Conservation (phyloP, 1,140 invertebrate species). For the Berghia stephanieae region DNA sequence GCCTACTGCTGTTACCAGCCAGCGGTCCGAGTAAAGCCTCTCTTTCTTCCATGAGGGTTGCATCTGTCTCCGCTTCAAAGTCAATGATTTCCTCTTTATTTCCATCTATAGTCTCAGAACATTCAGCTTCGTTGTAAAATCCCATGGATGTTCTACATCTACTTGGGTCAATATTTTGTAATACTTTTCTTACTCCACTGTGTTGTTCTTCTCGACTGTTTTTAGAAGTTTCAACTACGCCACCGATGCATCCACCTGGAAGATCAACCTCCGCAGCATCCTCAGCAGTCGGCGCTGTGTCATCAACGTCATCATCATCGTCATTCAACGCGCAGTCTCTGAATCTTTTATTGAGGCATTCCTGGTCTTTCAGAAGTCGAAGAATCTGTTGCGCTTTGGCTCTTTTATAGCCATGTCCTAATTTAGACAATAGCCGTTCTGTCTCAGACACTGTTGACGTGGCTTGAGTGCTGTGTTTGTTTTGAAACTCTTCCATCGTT, state of each 20-base stretch:
- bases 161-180: conserved; percentile 30
- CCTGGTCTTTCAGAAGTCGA: conserved; percentile 43
- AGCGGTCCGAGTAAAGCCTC: neutral
- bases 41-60: neutral
- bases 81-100: conserved; percentile 15
- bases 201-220: conserved; percentile 19
- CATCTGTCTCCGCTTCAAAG: neutral
- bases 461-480: neutral
- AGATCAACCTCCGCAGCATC: conserved; percentile 12
- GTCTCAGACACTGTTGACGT: neutral
- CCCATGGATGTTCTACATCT: conserved; percentile 46
- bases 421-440: conserved; percentile 28
- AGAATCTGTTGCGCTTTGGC: conserved; percentile 45
- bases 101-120: conserved; percentile 11
- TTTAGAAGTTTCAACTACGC: conserved; percentile 34
- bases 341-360: conserved; percentile 39
- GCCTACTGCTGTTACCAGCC: neutral
- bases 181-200: neutral
- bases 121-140: conserved; percentile 43
- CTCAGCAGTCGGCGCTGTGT: neutral
- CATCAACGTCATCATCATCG: conserved; percentile 3
- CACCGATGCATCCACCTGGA: conserved; percentile 19
- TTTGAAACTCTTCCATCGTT: too few species aligned
- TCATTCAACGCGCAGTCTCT: conserved; percentile 25
- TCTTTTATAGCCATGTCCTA: conserved; percentile 32